Percentiles rank a stretch among this genome's conserved stretches.
These are phyloP conservation scores for Hydractinia symbiolongicarpus DNA, from an alignment of 30 jellyfish, hydroid and myxozoan species.

Conservation along the genomic window DNA sequence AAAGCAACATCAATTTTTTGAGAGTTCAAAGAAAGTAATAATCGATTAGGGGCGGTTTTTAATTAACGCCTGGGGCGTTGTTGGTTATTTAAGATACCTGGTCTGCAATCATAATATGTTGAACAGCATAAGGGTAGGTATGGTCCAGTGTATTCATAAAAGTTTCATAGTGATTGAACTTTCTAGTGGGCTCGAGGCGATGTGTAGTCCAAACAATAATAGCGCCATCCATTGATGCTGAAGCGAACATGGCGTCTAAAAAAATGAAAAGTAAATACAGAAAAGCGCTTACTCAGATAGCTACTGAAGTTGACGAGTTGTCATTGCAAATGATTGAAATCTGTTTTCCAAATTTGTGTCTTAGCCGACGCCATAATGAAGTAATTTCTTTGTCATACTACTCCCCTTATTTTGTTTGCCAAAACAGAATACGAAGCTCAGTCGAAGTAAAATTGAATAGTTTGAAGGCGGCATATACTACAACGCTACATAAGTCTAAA, in stretches of 20 bases:
- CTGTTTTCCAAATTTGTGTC: neutral
- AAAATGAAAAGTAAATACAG: constrained; percentile 1
- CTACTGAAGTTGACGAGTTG: neutral
- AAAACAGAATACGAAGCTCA: no score
- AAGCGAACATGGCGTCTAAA: constrained; percentile 84
- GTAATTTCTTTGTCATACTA: no score
- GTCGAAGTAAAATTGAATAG: no score
- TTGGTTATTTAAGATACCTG: neutral
- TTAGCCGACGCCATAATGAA: neutral
- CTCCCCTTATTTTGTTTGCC: no score
- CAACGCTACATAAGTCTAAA: no score
- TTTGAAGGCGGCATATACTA: no score
- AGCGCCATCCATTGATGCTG: constrained; percentile 75
- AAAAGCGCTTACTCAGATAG: neutral
- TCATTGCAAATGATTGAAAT: no score
- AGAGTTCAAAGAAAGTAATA: neutral
- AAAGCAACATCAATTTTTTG: neutral
- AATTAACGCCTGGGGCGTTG: neutral
- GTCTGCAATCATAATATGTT: constrained; percentile 24
- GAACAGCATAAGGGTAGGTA: constrained; percentile 39
- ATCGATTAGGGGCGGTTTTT: neutral
- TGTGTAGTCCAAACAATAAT: constrained; percentile 74
- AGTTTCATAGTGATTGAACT: constrained; percentile 49
- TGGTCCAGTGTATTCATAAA: constrained; percentile 20
- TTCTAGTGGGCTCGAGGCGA: constrained; percentile 38